Percentiles rank a stretch among this genome's conserved stretches.
These are phyloP conservation scores for Tribolium castaneum DNA, from an alignment of 1,140 invertebrate genomes.

Conservation along the genomic window DNA sequence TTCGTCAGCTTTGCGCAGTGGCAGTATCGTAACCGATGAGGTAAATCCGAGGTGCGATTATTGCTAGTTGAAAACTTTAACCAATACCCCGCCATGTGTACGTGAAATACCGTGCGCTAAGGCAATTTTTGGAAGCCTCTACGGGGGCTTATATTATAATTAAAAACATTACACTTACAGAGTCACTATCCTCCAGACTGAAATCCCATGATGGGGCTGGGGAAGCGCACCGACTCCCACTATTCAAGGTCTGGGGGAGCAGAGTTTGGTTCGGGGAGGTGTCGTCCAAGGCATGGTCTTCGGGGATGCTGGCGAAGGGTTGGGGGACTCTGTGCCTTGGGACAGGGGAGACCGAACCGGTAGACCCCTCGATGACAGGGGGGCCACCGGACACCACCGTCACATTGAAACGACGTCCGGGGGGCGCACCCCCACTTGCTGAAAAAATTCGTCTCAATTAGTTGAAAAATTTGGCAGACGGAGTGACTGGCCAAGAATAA, in stretches of 20 bases:
- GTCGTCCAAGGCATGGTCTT: slow-evolving; percentile 60
- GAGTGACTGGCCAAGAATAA: slow-evolving; percentile 1
- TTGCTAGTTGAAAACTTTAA: slow-evolving; percentile 92
- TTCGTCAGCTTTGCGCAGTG: slow-evolving; percentile 63
- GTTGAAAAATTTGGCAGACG: background rate
- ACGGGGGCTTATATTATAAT: slow-evolving; percentile 58
- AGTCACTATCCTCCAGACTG: slow-evolving; percentile 59
- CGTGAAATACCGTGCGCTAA: slow-evolving; percentile 91
- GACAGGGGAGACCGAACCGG: slow-evolving; percentile 55
- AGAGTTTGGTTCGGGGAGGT: slow-evolving; percentile 43
- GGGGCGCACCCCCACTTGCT: slow-evolving; percentile 40
- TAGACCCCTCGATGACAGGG: slow-evolving; percentile 38
- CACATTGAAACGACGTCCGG: slow-evolving; percentile 61
- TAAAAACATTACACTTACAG: slow-evolving; percentile 51
- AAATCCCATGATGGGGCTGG: slow-evolving; percentile 62
- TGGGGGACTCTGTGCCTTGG: slow-evolving; percentile 56
- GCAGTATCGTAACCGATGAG: slow-evolving; percentile 78
- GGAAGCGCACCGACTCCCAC: slow-evolving; percentile 55
- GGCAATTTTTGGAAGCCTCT: slow-evolving; percentile 86
- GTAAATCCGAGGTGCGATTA: slow-evolving; percentile 88
- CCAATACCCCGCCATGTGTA: slow-evolving; percentile 94
- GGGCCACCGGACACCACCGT: slow-evolving; percentile 57
- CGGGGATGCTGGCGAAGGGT: slow-evolving; percentile 61
- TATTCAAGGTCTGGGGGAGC: slow-evolving; percentile 34
- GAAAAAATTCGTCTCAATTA: slow-evolving; percentile 18